A percentile compares a stretch with the other conserved stretches of the same genome.
Evolutionary conservation across 2,113 vertebrate species (phyloP).

Genomic region (Diphyllodes magnificus): DNA sequence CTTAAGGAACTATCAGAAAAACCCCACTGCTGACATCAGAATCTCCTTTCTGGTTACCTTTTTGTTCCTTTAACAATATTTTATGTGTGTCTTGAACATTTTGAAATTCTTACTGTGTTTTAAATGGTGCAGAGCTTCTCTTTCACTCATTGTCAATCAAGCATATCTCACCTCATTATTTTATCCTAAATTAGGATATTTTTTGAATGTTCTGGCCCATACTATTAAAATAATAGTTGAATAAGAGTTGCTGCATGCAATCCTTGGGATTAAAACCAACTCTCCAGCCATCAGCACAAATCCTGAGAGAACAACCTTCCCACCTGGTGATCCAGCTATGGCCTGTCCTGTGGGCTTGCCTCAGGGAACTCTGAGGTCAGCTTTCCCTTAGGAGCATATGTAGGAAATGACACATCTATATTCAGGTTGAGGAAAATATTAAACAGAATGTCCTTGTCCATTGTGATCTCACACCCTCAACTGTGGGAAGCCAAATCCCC

Average conservation of each 20-base stretch:
- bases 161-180: not conserved
- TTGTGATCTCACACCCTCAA: not conserved
- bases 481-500: not conserved
- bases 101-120: not conserved
- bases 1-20: not conserved
- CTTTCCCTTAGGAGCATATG: not conserved
- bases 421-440: not conserved
- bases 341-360: constrained; percentile 1
- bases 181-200: not conserved
- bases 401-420: not conserved
- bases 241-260: not conserved
- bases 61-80: not conserved
- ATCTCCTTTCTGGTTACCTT: not conserved
- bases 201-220: not conserved
- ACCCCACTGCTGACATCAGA: not conserved
- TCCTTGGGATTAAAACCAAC: not conserved
- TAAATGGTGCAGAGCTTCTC: not conserved
- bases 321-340: not conserved
- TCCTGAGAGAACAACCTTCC: not conserved
- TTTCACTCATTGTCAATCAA: not conserved
- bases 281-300: not conserved
- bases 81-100: not conserved
- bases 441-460: not conserved
- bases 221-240: not conserved
- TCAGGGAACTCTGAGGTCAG: constrained; percentile 12